Conservation (phyloP, 2,797 vertebrate species). For the Percopsis omiscomaycus region DNA sequence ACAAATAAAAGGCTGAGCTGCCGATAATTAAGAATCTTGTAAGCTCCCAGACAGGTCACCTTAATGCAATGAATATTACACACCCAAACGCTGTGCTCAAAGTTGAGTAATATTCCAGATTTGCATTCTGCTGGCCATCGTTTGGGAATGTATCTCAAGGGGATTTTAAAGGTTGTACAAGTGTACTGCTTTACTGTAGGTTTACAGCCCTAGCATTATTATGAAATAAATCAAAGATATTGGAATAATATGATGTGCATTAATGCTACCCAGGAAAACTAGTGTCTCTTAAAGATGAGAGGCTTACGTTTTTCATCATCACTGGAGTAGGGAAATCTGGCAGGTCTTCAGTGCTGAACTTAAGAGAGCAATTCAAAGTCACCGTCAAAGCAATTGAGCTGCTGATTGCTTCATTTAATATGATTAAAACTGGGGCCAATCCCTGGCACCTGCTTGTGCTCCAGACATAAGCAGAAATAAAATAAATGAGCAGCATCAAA, state of each 20-base stretch:
- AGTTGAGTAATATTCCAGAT: slow-evolving; percentile 16
- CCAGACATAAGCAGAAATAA: slow-evolving; percentile 19
- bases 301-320: slow-evolving; percentile 57
- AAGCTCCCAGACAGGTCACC: slow-evolving; percentile 11
- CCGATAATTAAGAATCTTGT: slow-evolving; percentile 4
- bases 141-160: not conserved
- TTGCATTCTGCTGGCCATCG: slow-evolving; percentile 6
- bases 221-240: slow-evolving; percentile 49
- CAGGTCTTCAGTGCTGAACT: slow-evolving; percentile 44
- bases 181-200: slow-evolving; percentile 4
- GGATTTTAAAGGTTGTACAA: slow-evolving; percentile 13
- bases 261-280: slow-evolving; percentile 44
- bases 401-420: slow-evolving; percentile 65
- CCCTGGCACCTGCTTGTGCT: slow-evolving; percentile 35
- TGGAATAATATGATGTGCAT: slow-evolving; percentile 27
- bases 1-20: slow-evolving; percentile 2
- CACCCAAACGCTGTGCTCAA: not conserved
- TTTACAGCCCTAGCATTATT: slow-evolving; percentile 16
- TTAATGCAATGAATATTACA: slow-evolving; percentile 2
- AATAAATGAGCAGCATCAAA: slow-evolving; percentile 19
- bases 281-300: slow-evolving; percentile 59
- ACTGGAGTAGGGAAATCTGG: slow-evolving; percentile 45
- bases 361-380: slow-evolving; percentile 57
- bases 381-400: slow-evolving; percentile 60
- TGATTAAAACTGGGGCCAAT: slow-evolving; percentile 56